Evolutionary conservation across 2,797 vertebrate species (phyloP).

Genomic region (Leptoclinus maculatus): DNA sequence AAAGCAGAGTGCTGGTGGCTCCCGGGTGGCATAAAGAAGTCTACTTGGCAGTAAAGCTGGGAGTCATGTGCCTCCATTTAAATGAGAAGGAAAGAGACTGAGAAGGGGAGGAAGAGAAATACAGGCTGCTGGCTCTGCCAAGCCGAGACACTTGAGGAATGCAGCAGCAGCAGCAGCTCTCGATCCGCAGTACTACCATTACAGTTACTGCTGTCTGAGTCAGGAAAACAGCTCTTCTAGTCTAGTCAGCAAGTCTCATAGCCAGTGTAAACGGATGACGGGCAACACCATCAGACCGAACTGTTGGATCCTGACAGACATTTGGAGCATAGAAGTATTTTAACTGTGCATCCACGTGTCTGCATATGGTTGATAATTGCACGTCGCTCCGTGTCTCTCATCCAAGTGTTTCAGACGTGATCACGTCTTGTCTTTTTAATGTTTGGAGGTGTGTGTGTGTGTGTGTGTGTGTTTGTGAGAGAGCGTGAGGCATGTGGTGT

Average conservation of each 20-base stretch:
- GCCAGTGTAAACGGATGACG: constrained; percentile 52
- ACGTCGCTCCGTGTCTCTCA: constrained; percentile 3
- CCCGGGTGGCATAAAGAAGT: constrained; percentile 58
- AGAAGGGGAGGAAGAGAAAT: constrained; percentile 36
- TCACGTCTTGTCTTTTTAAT: constrained; percentile 28
- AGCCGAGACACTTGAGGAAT: constrained; percentile 77
- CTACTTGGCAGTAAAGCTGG: constrained; percentile 63
- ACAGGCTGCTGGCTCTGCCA: constrained; percentile 62
- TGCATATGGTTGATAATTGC: neutral
- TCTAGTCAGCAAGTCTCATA: constrained; percentile 62
- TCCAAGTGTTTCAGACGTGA: neutral
- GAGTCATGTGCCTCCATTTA: constrained; percentile 80
- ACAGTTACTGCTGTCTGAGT: constrained; percentile 58
- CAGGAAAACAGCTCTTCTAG: constrained; percentile 52
- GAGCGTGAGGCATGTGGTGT: constrained; percentile 49
- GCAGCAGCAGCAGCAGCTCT: constrained; percentile 46
- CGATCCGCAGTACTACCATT: constrained; percentile 51
- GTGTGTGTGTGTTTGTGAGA: too few relatives aligned
- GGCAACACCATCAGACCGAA: constrained; percentile 20
- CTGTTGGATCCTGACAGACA: neutral
- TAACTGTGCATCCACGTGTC: constrained; percentile 3
- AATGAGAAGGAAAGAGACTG: constrained; percentile 58
- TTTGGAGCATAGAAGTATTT: neutral
- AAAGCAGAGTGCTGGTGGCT: constrained; percentile 68
- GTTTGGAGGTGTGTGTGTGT: constrained; percentile 14